Evolutionary conservation across 2,113 vertebrate genomes (phyloP), one percentile per base, ranked within the genome.

Genomic region (Nipponia nippon): DNA sequence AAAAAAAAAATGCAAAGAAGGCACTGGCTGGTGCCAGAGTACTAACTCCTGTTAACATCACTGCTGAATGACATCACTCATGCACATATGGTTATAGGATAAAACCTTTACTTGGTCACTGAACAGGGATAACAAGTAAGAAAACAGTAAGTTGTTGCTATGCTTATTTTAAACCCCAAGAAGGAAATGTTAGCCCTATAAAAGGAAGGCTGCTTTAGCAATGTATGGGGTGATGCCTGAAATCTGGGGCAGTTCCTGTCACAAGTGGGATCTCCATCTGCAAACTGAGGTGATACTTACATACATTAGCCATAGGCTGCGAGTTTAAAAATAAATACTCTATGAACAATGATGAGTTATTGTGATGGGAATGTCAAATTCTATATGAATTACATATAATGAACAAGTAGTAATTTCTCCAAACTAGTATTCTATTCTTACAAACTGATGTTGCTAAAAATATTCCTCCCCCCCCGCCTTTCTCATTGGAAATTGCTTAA

Each of bases 401-500:
- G 18, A 78, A 42, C 26, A 27, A 61, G 20, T 32, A 52, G 14
- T 20, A 71, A 44, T 83, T 90, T 81, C 30, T 76, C 47, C 30
- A 66, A 76, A 30, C 6, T 56, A 26, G 17, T 56, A 11, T 52
- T 65, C 66, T 71, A 38, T 47, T 83, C 32, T 55, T 84, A 22
- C 13, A 61, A 62, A 34, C 25, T 16, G 21, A 16, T 59, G 11
- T 63, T 87, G 10, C 50, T 59, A 59, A 80, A 81, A 72, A 47
- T 62, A 30, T 38, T 20, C 8, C 7, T 7, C 5, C 9, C 6
- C 2, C 5, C 10, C 7, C 2, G 4, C 10, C 7, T 83, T 69
- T 53, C 26, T 47, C 7, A 7, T 7, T 69, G 30, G 15, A 63
- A 83, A 46, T 25, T 21, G 7, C 20, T 63, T 89, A 65, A 53